These are phyloP conservation scores for Agonopterix heracliana DNA, from an alignment of 2,888 invertebrate genomes.

Conservation along the genomic window DNA sequence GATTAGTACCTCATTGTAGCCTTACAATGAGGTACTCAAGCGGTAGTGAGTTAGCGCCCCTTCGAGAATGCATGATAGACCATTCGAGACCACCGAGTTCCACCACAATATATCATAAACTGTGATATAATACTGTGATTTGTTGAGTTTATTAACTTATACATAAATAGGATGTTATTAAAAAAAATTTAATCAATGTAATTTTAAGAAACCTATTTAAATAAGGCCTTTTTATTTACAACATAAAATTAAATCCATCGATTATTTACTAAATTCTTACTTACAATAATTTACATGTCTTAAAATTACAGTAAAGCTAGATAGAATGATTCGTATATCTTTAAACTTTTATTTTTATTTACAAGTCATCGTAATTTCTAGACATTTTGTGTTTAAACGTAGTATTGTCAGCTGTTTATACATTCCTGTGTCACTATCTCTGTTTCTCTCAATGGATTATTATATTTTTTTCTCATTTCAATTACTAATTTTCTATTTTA, in stretches of 20 bases:
- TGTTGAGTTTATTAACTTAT: no score
- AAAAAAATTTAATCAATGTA: no score
- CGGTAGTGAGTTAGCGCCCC: no score
- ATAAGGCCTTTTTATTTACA: slow-evolving; percentile 11
- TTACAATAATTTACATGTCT: slow-evolving; percentile 57
- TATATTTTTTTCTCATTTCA: slow-evolving; percentile 18
- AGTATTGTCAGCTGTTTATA: slow-evolving; percentile 73
- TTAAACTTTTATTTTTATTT: slow-evolving; percentile 51
- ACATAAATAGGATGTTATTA: no score
- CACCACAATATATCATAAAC: no score
- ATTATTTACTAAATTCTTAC: slow-evolving; percentile 43
- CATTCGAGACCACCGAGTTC: no score
- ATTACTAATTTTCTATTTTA: slow-evolving; percentile 31
- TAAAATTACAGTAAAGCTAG: slow-evolving; percentile 51
- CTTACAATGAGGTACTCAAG: no score
- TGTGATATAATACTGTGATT: no score
- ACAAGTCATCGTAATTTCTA: slow-evolving; percentile 40
- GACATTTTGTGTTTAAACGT: slow-evolving; percentile 62
- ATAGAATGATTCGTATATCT: slow-evolving; percentile 68
- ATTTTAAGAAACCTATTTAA: no score
- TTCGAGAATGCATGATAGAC: no score
- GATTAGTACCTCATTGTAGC: no score
- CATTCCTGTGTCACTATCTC: slow-evolving; percentile 55
- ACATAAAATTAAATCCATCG: slow-evolving; percentile 31
- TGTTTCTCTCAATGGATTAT: slow-evolving; percentile 33